These are phyloP conservation scores for Sicus ferrugineus DNA, from an alignment of 2,888 invertebrate species.

Conservation along the genomic window DNA sequence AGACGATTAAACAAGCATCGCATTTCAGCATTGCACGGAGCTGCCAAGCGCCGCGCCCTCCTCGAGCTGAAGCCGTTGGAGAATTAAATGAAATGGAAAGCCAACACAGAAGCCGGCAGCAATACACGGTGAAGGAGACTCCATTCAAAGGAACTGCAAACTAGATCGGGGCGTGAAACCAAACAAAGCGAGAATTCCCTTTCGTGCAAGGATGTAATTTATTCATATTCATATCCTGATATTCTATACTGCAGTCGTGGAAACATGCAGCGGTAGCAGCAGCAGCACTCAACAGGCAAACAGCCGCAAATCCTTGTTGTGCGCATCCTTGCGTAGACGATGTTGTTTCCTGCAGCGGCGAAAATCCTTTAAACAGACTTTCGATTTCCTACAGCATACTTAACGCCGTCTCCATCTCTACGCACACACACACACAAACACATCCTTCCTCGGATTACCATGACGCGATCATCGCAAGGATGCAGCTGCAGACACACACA, in stretches of 20 bases:
- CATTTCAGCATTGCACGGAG: too few species aligned
- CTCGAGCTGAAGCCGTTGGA: neutral
- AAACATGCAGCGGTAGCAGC: neutral
- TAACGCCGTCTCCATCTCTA: conserved; percentile 7
- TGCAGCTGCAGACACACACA: neutral
- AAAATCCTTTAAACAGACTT: conserved; percentile 24
- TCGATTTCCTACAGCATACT: conserved; percentile 30
- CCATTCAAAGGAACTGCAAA: neutral
- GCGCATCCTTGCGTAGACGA: conserved; percentile 7
- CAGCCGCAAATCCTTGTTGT: neutral
- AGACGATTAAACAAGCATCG: neutral
- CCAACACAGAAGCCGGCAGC: neutral
- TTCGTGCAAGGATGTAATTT: neutral
- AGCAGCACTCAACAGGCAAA: conserved; percentile 14
- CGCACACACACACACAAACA: too few species aligned
- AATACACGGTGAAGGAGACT: neutral
- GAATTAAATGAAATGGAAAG: conserved; percentile 5
- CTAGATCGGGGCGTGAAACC: neutral
- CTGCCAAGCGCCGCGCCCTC: too few species aligned
- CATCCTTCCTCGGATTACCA: conserved; percentile 25
- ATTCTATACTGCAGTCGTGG: neutral
- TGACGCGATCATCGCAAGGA: conserved; percentile 24
- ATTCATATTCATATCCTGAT: neutral
- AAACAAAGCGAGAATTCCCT: neutral
- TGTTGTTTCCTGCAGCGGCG: neutral